Percentiles rank a stretch among this genome's conserved stretches.
Evolutionary conservation across 2,113 vertebrate species (phyloP).

Genomic region (Menidia beryllina): DNA sequence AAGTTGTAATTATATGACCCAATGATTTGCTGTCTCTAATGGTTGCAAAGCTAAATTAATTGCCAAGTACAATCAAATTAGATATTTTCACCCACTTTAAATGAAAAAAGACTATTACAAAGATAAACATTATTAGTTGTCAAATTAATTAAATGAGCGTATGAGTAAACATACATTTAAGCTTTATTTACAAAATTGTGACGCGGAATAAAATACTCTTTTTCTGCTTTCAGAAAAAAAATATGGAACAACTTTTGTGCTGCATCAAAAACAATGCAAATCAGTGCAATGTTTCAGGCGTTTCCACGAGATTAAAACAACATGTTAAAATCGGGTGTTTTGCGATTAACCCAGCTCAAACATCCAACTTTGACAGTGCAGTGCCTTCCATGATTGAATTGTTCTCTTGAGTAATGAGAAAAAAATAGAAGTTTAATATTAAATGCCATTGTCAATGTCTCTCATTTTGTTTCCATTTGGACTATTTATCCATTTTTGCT

Average conservation of each 20-base stretch:
- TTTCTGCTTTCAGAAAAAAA: not conserved
- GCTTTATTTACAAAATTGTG: not conserved
- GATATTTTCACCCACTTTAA: no score
- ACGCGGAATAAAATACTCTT: not conserved
- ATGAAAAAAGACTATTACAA: not conserved
- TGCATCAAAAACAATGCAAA: constrained; percentile 5
- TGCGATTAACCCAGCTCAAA: constrained; percentile 18
- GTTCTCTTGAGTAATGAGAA: not conserved
- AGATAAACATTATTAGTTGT: not conserved
- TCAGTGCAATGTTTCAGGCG: constrained; percentile 23
- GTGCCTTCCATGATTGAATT: not conserved
- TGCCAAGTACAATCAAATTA: not conserved
- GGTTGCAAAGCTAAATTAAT: not conserved
- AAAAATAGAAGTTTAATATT: constrained; percentile 1
- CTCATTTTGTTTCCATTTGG: constrained; percentile 21
- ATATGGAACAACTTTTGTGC: constrained; percentile 12
- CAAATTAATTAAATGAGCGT: not conserved
- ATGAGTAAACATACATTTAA: not conserved
- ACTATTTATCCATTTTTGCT: constrained; percentile 2
- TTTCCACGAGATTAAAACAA: constrained; percentile 3
- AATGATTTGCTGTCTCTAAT: no score
- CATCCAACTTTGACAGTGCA: constrained; percentile 13
- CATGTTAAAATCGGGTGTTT: constrained; percentile 4
- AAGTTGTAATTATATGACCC: not conserved
- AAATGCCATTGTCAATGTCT: constrained; percentile 46